Conservation (phyloP, 2,888 invertebrate species). For the Ametastegia equiseti region DNA sequence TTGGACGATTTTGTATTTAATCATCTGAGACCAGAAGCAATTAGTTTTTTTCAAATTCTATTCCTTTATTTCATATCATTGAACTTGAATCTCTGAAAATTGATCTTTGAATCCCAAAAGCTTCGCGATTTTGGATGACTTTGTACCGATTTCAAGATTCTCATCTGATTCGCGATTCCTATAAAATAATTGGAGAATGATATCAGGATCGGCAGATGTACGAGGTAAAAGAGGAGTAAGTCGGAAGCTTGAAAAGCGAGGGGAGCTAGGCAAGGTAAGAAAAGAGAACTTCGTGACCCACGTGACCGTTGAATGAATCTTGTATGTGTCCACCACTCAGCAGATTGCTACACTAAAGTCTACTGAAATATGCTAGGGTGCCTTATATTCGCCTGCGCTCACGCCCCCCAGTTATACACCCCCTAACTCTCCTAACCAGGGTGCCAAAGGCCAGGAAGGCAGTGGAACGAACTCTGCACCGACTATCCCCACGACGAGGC, state of each 20-base stretch:
- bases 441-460: constrained; percentile 36
- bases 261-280: not conserved
- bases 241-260: not conserved
- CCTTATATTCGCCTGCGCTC: not conserved
- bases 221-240: not conserved
- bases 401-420: not conserved
- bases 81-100: too few relatives aligned
- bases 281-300: constrained; percentile 5
- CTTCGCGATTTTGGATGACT: too few relatives aligned
- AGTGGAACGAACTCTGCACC: constrained; percentile 4
- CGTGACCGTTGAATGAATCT: constrained; percentile 62
- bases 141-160: too few relatives aligned
- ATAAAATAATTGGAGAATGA: too few relatives aligned
- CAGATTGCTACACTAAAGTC: constrained; percentile 68
- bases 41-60: too few relatives aligned
- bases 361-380: constrained; percentile 55
- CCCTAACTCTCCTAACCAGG: not conserved
- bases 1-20: too few relatives aligned
- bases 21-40: too few relatives aligned
- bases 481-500: constrained; percentile 31
- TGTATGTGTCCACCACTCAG: constrained; percentile 67
- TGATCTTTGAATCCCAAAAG: too few relatives aligned
- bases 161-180: too few relatives aligned
- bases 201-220: too few relatives aligned
- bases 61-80: too few relatives aligned